Evolutionary conservation across 2,797 vertebrate genomes (phyloP).

Genomic region (Trematocara caparti): DNA sequence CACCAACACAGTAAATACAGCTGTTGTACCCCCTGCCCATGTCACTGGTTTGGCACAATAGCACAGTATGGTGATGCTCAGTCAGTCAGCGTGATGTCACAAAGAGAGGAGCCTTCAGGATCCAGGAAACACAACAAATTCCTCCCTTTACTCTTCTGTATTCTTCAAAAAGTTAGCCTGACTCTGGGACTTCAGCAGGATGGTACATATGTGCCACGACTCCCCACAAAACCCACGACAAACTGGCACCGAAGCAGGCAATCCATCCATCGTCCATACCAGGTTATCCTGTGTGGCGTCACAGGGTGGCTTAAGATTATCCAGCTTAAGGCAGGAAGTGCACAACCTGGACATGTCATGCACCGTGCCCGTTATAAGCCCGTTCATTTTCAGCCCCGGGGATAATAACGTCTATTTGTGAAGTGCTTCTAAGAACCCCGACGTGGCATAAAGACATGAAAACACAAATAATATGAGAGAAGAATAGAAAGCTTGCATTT

Average conservation of each 20-base stretch:
- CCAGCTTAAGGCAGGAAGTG: not conserved
- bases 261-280: not conserved
- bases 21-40: slow-evolving; percentile 49
- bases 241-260: not conserved
- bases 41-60: slow-evolving; percentile 49
- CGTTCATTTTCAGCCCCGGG: not conserved
- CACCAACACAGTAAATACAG: slow-evolving; percentile 53
- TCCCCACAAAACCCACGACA: not conserved
- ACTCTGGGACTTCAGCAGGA: not conserved
- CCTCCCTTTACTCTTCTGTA: not conserved
- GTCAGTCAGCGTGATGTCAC: slow-evolving; percentile 1
- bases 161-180: not conserved
- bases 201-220: not conserved
- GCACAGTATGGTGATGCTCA: slow-evolving; percentile 27
- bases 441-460: not conserved
- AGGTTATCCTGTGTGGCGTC: not conserved
- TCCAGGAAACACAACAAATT: not conserved
- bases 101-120: not conserved
- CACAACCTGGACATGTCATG: not conserved
- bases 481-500: not conserved
- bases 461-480: not conserved
- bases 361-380: not conserved
- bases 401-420: not conserved
- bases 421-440: not conserved
- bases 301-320: not conserved